These are phyloP conservation scores for Tachystola acroxantha DNA, from an alignment of 2,888 invertebrate genomes.

Conservation along the genomic window DNA sequence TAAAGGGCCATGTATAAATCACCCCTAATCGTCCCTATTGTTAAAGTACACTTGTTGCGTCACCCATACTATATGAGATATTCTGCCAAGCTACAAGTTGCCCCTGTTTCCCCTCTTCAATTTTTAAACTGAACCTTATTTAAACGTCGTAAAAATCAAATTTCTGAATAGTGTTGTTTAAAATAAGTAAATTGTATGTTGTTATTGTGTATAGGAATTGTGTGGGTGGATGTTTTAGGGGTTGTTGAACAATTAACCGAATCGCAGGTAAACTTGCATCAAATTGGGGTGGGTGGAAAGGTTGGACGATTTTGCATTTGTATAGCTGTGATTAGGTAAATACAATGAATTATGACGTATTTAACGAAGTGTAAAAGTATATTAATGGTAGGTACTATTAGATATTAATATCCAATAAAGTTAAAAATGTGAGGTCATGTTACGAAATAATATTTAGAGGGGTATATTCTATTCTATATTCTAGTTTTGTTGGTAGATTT, in stretches of 20 bases:
- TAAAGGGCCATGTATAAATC: slow-evolving; percentile 69
- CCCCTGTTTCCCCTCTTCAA: not conserved
- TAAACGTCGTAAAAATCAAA: slow-evolving; percentile 6
- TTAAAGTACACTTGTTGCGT: slow-evolving; percentile 69
- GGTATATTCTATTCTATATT: too few relatives aligned
- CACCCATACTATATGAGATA: slow-evolving; percentile 44
- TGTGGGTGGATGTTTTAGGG: slow-evolving; percentile 62
- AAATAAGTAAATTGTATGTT: slow-evolving; percentile 12
- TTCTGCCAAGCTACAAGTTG: slow-evolving; percentile 17
- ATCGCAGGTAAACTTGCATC: slow-evolving; percentile 65
- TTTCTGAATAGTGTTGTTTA: not conserved
- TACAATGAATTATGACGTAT: too few relatives aligned
- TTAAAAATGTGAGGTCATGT: too few relatives aligned
- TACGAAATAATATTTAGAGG: too few relatives aligned
- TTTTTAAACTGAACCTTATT: slow-evolving; percentile 19
- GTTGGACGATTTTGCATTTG: slow-evolving; percentile 43
- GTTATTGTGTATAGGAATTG: slow-evolving; percentile 26
- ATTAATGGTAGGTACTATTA: too few relatives aligned
- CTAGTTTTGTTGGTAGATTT: too few relatives aligned
- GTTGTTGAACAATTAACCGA: slow-evolving; percentile 66
- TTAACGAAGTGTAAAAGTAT: too few relatives aligned
- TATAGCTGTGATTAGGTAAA: too few relatives aligned
- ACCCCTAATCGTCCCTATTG: slow-evolving; percentile 70
- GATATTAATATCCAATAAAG: too few relatives aligned
- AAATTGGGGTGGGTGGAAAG: slow-evolving; percentile 42